phyloP scores from a whole-genome alignment of 2,113 vertebrate species.

The Trematomus loennbergii region DNA sequence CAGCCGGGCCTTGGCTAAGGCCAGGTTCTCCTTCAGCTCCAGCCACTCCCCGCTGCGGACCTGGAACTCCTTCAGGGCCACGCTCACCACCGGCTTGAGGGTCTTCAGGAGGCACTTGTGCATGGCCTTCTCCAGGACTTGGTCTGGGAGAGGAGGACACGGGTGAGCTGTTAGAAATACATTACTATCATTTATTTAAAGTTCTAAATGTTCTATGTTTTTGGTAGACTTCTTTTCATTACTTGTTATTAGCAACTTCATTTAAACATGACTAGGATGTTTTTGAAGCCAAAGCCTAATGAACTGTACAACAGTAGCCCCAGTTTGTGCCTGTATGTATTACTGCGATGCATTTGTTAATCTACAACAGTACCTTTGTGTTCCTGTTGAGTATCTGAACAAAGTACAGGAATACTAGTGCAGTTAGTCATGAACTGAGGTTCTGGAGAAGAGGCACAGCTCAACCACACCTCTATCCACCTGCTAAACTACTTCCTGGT shows the following conservation, averaged over 20 bases:
- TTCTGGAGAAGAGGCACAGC: too few relatives aligned
- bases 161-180: background rate
- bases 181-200: too few relatives aligned
- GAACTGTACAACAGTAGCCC: too few relatives aligned
- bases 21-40: slow-evolving; percentile 92
- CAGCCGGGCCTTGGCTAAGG: slow-evolving; percentile 88
- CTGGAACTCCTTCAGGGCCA: slow-evolving; percentile 86
- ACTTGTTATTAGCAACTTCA: background rate
- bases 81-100: slow-evolving; percentile 86
- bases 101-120: slow-evolving; percentile 96
- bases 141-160: slow-evolving; percentile 80
- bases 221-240: too few relatives aligned
- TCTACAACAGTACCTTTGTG: background rate
- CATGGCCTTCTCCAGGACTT: slow-evolving; percentile 95
- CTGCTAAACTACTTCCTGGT: too few relatives aligned
- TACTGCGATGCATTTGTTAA: background rate
- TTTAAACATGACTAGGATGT: background rate
- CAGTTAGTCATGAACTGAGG: too few relatives aligned
- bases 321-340: slow-evolving; percentile 1
- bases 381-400: background rate
- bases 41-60: slow-evolving; percentile 88
- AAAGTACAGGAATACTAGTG: background rate
- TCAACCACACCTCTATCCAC: too few relatives aligned
- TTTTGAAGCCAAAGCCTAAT: background rate
- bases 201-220: too few relatives aligned